Evolutionary conservation across 64 coral and sea anemone species (phyloP).

Genomic region (Anthopleura sola): DNA sequence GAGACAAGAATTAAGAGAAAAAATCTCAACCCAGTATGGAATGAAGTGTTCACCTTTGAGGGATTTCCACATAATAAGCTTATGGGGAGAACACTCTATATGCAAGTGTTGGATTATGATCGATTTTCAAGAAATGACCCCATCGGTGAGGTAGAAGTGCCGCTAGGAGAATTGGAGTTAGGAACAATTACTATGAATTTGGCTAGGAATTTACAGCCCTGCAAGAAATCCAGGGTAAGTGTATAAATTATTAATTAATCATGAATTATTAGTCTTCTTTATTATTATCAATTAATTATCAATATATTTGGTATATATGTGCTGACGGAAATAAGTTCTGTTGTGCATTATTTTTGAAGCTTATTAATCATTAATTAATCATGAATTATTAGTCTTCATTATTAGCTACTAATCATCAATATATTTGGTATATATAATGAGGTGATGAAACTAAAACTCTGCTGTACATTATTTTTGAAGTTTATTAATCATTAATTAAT

Average conservation of each 20-base stretch:
- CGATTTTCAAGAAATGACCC: constrained; percentile 98
- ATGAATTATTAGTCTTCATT: no score
- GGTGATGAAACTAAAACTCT: constrained; percentile 78
- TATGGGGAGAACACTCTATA: constrained; percentile 68
- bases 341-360: no score
- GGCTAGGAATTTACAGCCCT: constrained; percentile 86
- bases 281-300: no score
- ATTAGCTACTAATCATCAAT: no score
- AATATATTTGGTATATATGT: no score
- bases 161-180: constrained; percentile 67
- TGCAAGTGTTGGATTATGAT: constrained; percentile 97
- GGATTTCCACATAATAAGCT: constrained; percentile 97
- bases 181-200: constrained; percentile 72
- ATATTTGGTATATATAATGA: no score
- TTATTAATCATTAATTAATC: not conserved
- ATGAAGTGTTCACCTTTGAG: constrained; percentile 93
- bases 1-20: constrained; percentile 91
- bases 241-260: not conserved
- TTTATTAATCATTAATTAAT: not conserved
- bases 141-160: constrained; percentile 84
- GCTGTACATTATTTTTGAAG: constrained; percentile 39
- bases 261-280: not conserved
- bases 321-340: not conserved
- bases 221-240: constrained; percentile 55
- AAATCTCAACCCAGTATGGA: constrained; percentile 95